Base-by-base conservation (phyloP, 2,797 vertebrate species). In the Onychomys arenicola region DNA sequence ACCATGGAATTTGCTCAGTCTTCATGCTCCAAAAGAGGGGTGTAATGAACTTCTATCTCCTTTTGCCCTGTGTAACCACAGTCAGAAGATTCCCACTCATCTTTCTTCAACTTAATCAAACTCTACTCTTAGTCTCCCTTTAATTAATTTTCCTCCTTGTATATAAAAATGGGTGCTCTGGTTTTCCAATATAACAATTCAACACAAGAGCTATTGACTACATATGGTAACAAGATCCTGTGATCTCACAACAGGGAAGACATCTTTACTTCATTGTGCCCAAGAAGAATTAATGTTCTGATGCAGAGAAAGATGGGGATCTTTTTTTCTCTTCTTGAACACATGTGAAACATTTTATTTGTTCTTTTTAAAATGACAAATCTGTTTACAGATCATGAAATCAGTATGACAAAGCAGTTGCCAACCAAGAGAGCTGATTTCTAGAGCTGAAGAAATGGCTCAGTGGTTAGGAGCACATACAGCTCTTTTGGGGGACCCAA, bases 331-430 rank as follows among this genome's bases (percentile, higher is more conserved):
- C 16, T 81, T 80, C 81, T 34, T 12, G 49, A 10, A 90, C 6
- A 81, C 80, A 2, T 55, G 5, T 43, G n/a, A 8, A 91, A 0
- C 10, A 61, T 89, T 89, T 95, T 9, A 46, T 83, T 82, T 84
- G 2, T 43, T 95, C 32, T 90, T 94, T 84, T 92, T 52, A 69
- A 65, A 94, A 92, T 55, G 32, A 37, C 61, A 96, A 93, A 75
- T 0, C 14, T 84, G 13, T 52, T 89, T 84, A 83, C 4, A 93
- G 67, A 83, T 52, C 83, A 59, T 83, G 2, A 92, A 92, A 93
- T 89, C 9, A 13, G 14, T 43, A 14, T 81, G 16, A 61, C 17
- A 95, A 6, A 80, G 2, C 2, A 80, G 32, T 23, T 92, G 13
- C 25, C 52, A 90, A 37, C 55, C 67, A n/a, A 94, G n/a, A 95